phyloP scores from a whole-genome alignment of 2,797 vertebrate species.

The Ispidina lecontei region DNA sequence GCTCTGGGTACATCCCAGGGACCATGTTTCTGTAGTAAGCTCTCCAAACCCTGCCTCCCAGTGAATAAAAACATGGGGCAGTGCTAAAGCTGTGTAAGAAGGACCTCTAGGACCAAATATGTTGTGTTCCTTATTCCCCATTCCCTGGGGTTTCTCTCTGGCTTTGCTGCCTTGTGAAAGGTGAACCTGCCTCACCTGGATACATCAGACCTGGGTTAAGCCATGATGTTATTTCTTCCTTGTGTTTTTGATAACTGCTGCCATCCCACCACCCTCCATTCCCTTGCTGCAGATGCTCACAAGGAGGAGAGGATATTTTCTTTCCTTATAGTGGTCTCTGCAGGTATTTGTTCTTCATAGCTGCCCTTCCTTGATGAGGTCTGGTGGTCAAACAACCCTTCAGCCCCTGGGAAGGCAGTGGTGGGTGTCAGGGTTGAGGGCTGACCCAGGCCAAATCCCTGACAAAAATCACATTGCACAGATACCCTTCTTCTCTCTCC shows the following conservation, averaged over 20 bases:
- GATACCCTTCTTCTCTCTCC: background rate
- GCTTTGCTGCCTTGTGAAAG: background rate
- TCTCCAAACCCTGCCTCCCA: background rate
- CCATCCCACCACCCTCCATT: too few species aligned
- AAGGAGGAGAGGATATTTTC: rapidly evolving
- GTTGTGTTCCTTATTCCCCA: background rate
- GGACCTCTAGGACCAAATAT: background rate
- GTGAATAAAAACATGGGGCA: rapidly evolving
- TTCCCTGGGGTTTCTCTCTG: background rate
- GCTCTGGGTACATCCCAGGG: rapidly evolving
- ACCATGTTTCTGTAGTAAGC: rapidly evolving
- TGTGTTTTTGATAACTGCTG: background rate
- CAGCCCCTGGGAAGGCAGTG: background rate
- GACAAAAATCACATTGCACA: background rate
- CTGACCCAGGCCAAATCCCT: background rate
- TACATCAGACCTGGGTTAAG: background rate
- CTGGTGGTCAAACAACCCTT: background rate
- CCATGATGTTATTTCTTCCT: background rate
- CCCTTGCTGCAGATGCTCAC: background rate
- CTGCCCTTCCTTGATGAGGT: background rate
- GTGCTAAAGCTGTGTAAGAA: background rate
- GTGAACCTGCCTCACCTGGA: background rate
- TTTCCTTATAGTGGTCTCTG: rapidly evolving
- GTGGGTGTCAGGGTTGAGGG: background rate
- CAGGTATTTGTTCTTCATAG: rapidly evolving